These are phyloP conservation scores for Mastacembelus armatus DNA, from an alignment of 2,797 vertebrate species.

Conservation along the genomic window DNA sequence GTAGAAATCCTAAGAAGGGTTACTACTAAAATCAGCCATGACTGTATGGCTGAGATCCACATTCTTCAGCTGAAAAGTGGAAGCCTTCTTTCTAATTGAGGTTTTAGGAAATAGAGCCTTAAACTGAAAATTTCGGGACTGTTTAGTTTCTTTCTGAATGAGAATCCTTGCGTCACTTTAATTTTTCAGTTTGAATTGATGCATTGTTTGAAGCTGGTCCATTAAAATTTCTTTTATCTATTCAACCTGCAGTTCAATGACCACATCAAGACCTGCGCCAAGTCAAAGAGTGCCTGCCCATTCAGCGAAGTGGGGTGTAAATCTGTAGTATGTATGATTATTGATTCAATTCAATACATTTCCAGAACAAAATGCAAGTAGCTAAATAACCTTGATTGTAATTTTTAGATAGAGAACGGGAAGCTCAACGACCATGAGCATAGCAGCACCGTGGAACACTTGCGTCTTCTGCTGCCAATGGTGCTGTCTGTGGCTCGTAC, in stretches of 20 bases:
- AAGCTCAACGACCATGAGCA: constrained; percentile 90
- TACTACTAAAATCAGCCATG: neutral
- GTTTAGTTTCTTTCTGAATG: constrained; percentile 33
- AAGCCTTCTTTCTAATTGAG: neutral
- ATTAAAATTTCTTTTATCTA: neutral
- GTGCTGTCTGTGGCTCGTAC: constrained; percentile 73
- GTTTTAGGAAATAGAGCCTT: neutral
- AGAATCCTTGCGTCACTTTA: constrained; percentile 6
- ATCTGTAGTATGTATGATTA: constrained; percentile 81
- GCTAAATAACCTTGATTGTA: neutral
- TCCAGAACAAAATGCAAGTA: too few relatives aligned
- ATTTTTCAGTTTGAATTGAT: constrained; percentile 26
- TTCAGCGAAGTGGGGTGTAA: constrained; percentile 91
- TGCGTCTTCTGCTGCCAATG: constrained; percentile 87
- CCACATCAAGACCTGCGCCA: constrained; percentile 87
- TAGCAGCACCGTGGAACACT: constrained; percentile 86
- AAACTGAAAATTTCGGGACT: too few relatives aligned
- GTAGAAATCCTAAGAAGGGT: neutral
- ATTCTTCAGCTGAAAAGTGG: neutral
- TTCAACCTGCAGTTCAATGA: constrained; percentile 87
- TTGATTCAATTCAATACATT: neutral
- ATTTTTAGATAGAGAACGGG: constrained; percentile 89
- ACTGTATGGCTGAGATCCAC: neutral
- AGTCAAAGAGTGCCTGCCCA: constrained; percentile 89
- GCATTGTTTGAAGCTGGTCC: neutral